These are phyloP conservation scores for Drusus annulatus DNA, from an alignment of 1,140 invertebrate species.

Conservation along the genomic window DNA sequence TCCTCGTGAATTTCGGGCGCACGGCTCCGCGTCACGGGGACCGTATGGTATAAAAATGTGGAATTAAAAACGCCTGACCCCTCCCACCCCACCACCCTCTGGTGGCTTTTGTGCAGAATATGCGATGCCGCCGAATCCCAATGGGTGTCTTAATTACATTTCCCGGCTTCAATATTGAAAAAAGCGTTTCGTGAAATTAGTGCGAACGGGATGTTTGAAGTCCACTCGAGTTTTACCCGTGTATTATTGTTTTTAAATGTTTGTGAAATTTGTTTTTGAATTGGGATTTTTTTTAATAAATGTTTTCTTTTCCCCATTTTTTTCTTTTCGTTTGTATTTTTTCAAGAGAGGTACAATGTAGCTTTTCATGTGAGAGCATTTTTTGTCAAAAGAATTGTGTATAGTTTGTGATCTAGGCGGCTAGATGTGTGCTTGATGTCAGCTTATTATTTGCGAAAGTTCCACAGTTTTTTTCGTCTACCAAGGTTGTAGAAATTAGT, in stretches of 20 bases:
- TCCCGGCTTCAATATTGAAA: background rate
- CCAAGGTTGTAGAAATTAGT: no score
- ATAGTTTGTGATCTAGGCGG: no score
- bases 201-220: background rate
- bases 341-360: no score
- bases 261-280: background rate
- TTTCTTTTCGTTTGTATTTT: no score
- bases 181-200: background rate
- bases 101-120: slow-evolving; percentile 24
- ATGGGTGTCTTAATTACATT: slow-evolving; percentile 38
- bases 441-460: no score
- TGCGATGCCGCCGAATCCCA: slow-evolving; percentile 17
- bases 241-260: background rate
- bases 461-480: no score
- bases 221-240: background rate
- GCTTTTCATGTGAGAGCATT: no score
- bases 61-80: slow-evolving; percentile 22
- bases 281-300: no score
- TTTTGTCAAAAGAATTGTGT: no score
- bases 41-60: slow-evolving; percentile 22
- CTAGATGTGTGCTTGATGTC: no score
- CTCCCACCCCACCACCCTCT: slow-evolving; percentile 7
- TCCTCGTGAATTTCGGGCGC: slow-evolving; percentile 4
- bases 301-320: no score
- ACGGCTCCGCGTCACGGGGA: slow-evolving; percentile 8